Evolutionary conservation across 2,113 vertebrate genomes (phyloP).

Genomic region (Coregonus clupeaformis): DNA sequence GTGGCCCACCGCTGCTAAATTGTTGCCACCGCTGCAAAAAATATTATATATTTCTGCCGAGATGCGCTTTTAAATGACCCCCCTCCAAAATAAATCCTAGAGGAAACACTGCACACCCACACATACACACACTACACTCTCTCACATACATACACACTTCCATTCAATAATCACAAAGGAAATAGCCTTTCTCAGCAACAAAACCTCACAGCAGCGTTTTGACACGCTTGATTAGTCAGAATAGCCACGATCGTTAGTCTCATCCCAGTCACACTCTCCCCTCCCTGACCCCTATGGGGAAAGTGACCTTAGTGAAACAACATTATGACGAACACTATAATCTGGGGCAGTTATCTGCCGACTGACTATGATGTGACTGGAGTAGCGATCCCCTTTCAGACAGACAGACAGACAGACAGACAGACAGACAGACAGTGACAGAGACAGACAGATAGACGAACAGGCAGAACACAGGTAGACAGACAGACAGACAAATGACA

Average conservation of each 20-base stretch:
- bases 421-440: too few species aligned
- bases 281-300: conserved; percentile 28
- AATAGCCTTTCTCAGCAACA: conserved; percentile 32
- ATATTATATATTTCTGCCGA: too few species aligned
- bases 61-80: too few species aligned
- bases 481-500: neutral
- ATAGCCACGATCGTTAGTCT: conserved; percentile 43
- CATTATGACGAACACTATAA: conserved; percentile 32
- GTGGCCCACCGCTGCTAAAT: too few species aligned
- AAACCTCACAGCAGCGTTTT: conserved; percentile 45
- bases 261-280: conserved; percentile 29
- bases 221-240: conserved; percentile 51
- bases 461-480: neutral
- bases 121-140: conserved; percentile 36
- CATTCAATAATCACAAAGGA: conserved; percentile 26
- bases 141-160: conserved; percentile 18
- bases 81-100: too few species aligned
- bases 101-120: neutral
- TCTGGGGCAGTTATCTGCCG: conserved; percentile 2
- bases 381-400: neutral
- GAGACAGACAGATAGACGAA: neutral
- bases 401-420: conserved; percentile 1
- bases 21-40: too few species aligned
- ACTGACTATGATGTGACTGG: neutral
- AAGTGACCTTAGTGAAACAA: conserved; percentile 46